These are phyloP conservation scores for Campoletis sonorensis DNA, from an alignment of 1,140 invertebrate genomes.

Conservation along the genomic window DNA sequence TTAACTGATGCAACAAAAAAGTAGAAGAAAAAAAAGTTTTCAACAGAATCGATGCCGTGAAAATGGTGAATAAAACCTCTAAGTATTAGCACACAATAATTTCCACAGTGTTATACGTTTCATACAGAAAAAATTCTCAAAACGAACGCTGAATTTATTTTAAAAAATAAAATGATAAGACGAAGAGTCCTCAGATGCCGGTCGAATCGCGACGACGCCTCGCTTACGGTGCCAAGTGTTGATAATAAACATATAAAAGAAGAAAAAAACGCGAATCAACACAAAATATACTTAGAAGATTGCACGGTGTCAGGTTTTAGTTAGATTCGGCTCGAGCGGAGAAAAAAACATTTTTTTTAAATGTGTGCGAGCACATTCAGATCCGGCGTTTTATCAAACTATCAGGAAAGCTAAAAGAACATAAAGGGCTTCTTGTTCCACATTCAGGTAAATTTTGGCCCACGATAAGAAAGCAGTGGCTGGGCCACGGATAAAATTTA, in stretches of 20 bases:
- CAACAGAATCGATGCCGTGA: no score
- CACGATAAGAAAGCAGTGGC: not conserved
- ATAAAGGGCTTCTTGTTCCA: no score
- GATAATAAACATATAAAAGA: not conserved
- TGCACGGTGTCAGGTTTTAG: constrained; percentile 2
- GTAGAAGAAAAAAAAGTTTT: no score
- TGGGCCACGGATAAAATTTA: no score
- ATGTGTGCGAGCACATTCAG: not conserved
- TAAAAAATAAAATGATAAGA: not conserved
- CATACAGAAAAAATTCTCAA: not conserved
- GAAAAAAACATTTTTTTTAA: not conserved
- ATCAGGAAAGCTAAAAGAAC: no score
- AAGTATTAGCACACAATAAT: no score
- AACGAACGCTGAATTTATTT: not conserved
- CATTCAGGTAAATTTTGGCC: no score
- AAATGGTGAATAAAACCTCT: no score
- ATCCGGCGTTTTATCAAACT: no score
- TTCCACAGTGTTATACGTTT: not conserved
- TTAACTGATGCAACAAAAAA: no score
- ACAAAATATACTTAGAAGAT: not conserved
- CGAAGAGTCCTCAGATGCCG: not conserved
- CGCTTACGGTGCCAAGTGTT: constrained; percentile 38
- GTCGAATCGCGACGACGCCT: constrained; percentile 27
- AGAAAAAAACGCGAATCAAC: not conserved
- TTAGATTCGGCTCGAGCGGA: not conserved